A percentile compares a stretch with the other conserved stretches of the same genome.
phyloP scores from a whole-genome alignment of 2,797 vertebrate species.

The Lacerta bilineata region DNA sequence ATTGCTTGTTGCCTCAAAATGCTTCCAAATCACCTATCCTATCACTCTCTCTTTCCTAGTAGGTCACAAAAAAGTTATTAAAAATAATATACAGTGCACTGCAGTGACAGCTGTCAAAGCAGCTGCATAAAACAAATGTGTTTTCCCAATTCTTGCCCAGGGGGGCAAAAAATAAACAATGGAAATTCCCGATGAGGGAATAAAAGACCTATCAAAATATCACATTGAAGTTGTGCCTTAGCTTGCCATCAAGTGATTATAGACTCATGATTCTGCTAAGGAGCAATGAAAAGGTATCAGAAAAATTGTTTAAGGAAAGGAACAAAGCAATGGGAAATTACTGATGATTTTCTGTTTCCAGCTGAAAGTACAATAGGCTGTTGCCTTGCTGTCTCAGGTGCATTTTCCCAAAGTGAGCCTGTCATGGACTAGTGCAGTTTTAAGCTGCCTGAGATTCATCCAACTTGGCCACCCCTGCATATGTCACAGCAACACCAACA shows the following conservation, averaged over 20 bases:
- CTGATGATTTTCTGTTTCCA: background rate
- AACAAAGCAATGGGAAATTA: conserved; percentile 21
- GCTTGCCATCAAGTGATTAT: background rate
- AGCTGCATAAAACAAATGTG: conserved; percentile 40
- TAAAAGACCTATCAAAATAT: conserved; percentile 39
- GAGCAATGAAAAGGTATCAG: background rate
- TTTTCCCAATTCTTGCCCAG: conserved; percentile 20
- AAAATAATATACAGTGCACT: conserved; percentile 49
- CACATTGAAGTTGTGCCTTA: background rate
- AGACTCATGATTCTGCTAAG: background rate
- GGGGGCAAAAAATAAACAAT: conserved; percentile 13
- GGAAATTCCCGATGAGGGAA: conserved; percentile 45
- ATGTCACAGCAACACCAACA: rapidly evolving
- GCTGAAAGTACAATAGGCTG: background rate
- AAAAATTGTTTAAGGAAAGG: conserved; percentile 8
- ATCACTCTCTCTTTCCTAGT: conserved; percentile 39
- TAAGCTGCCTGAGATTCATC: background rate
- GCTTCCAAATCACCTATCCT: conserved; percentile 30
- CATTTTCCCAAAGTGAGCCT: rapidly evolving
- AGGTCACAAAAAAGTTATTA: conserved; percentile 44
- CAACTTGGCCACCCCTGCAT: rapidly evolving
- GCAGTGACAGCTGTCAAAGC: conserved; percentile 57
- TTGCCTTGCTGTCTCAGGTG: rapidly evolving
- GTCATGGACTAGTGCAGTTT: background rate
- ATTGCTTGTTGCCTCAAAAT: conserved; percentile 30